phyloP scores from a whole-genome alignment of 1,140 invertebrate genomes.

The Drosophila repletoides region DNA sequence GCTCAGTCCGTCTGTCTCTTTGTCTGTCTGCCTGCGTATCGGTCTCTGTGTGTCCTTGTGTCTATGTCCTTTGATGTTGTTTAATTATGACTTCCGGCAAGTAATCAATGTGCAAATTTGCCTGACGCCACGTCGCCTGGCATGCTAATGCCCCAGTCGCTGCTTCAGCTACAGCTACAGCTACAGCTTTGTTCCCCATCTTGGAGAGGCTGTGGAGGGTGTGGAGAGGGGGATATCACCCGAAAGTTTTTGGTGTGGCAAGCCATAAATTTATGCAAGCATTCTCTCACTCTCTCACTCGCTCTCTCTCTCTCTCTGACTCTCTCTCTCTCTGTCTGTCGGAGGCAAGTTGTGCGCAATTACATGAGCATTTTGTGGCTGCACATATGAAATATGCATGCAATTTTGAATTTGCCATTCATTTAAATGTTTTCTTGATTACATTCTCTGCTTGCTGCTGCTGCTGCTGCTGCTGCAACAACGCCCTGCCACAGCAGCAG shows the following conservation, averaged over 20 bases:
- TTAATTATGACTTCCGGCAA: conserved; percentile 78
- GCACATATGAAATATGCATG: conserved; percentile 80
- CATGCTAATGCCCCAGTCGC: conserved; percentile 46
- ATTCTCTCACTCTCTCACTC: conserved; percentile 1
- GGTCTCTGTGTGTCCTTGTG: conserved; percentile 31
- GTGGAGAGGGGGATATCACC: neutral
- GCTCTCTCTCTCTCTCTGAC: conserved; percentile 13
- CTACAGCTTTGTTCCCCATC: conserved; percentile 18
- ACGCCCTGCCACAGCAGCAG: conserved; percentile 9
- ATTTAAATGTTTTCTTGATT: conserved; percentile 80
- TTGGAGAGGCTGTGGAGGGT: neutral
- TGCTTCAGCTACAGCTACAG: neutral
- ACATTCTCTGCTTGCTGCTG: conserved; percentile 59
- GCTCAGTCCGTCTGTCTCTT: too few relatives aligned
- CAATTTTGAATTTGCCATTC: conserved; percentile 79
- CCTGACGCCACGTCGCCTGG: conserved; percentile 25
- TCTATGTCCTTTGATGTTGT: conserved; percentile 60
- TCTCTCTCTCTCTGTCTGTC: too few relatives aligned
- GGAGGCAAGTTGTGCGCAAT: conserved; percentile 65
- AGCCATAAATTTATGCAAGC: conserved; percentile 72
- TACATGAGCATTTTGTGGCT: conserved; percentile 77
- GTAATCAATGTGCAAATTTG: conserved; percentile 78
- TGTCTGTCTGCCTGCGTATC: too few relatives aligned
- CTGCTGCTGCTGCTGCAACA: too few relatives aligned
- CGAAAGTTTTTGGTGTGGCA: conserved; percentile 57